Percentiles rank a stretch among this genome's conserved stretches.
phyloP scores from a whole-genome alignment of 2,888 invertebrate genomes.

The Ditylenchus weischeri region DNA sequence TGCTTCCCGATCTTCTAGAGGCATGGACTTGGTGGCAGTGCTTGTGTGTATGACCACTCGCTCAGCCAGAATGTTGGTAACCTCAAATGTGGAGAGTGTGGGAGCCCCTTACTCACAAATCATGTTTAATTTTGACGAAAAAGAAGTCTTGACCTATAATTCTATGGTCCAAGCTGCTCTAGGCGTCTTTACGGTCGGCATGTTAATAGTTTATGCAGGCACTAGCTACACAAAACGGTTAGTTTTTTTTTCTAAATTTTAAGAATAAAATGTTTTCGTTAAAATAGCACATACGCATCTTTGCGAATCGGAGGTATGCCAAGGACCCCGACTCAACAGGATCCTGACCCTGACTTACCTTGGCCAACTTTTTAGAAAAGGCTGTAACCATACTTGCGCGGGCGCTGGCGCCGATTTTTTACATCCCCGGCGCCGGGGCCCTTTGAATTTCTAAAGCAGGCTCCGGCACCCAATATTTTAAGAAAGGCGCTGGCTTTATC shows the following conservation, averaged over 20 bases:
- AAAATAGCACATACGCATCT: too few species aligned
- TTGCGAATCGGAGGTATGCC: too few species aligned
- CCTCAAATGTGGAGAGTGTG: slow-evolving; percentile 34
- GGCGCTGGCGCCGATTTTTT: too few species aligned
- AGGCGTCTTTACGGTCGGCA: slow-evolving; percentile 35
- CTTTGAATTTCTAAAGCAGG: too few species aligned
- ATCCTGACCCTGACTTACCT: too few species aligned
- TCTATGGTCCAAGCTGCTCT: slow-evolving; percentile 35
- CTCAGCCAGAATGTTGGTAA: slow-evolving; percentile 30
- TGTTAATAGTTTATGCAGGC: slow-evolving; percentile 38
- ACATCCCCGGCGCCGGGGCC: too few species aligned
- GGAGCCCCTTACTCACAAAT: slow-evolving; percentile 39
- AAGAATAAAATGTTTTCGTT: not conserved
- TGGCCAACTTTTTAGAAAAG: too few species aligned
- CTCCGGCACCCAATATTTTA: too few species aligned
- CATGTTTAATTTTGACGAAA: slow-evolving; percentile 39
- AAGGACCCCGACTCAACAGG: too few species aligned
- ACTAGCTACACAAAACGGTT: slow-evolving; percentile 39
- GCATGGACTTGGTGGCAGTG: slow-evolving; percentile 38
- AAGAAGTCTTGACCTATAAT: slow-evolving; percentile 33
- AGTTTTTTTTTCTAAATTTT: slow-evolving; percentile 16
- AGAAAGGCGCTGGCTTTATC: too few species aligned
- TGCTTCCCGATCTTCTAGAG: slow-evolving; percentile 14
- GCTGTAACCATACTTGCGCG: too few species aligned
- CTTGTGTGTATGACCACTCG: slow-evolving; percentile 37